Conservation (phyloP, 2,888 invertebrate genomes). For the Oeneis ivallda region DNA sequence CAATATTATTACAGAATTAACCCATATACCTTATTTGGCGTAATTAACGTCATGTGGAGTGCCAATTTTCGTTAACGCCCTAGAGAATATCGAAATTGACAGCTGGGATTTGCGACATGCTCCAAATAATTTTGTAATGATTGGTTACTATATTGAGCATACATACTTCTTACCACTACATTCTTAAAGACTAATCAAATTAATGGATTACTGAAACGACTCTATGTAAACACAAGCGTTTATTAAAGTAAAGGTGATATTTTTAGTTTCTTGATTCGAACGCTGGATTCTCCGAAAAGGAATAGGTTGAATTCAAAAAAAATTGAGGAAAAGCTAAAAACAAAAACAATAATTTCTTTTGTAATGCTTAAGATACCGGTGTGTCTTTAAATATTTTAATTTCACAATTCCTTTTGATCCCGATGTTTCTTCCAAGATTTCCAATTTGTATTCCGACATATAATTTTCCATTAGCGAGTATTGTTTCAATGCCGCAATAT, state of each 20-base stretch:
- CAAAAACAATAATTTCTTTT: neutral
- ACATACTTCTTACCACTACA: neutral
- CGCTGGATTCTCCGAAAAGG: too few species aligned
- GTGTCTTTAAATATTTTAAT: constrained; percentile 7
- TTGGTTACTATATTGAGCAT: neutral
- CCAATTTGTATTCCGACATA: constrained; percentile 22
- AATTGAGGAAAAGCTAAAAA: too few species aligned
- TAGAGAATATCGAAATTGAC: constrained; percentile 43
- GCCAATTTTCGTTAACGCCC: constrained; percentile 34
- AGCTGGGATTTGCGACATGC: constrained; percentile 21
- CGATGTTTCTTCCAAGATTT: neutral
- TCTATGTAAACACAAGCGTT: neutral
- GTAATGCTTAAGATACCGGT: constrained; percentile 1
- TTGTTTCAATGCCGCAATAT: constrained; percentile 20
- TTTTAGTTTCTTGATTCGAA: too few species aligned
- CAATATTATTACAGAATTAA: constrained; percentile 20
- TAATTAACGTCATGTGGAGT: constrained; percentile 30
- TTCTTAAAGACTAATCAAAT: neutral
- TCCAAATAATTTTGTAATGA: constrained; percentile 22
- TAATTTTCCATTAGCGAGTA: constrained; percentile 17
- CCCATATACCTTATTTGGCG: constrained; percentile 10
- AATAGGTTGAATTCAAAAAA: too few species aligned
- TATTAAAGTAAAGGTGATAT: too few species aligned
- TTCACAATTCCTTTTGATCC: constrained; percentile 1
- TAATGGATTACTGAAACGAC: neutral